Percentiles rank a stretch among this genome's conserved stretches.
Evolutionary conservation across 2,797 vertebrate species (phyloP).

Genomic region (Thalassophryne amazonica): DNA sequence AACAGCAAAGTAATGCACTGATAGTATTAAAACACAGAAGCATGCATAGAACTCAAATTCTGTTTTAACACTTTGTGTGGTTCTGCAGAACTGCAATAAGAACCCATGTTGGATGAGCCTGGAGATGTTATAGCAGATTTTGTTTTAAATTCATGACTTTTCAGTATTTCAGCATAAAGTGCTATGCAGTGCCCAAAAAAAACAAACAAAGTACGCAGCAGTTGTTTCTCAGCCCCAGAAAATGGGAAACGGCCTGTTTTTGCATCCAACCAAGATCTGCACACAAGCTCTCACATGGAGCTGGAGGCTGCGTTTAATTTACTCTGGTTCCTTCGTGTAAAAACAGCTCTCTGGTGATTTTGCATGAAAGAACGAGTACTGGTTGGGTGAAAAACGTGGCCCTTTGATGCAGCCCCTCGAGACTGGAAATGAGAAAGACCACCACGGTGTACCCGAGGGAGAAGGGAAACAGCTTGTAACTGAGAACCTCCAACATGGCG

Average conservation of each 20-base stretch:
- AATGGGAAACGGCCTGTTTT: conserved; percentile 83
- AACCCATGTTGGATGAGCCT: no score
- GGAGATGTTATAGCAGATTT: neutral
- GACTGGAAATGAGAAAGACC: conserved; percentile 79
- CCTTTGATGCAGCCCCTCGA: conserved; percentile 82
- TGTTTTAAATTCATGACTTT: conserved; percentile 10
- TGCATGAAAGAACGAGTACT: conserved; percentile 68
- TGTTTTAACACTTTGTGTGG: conserved; percentile 15
- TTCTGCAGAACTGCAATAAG: conserved; percentile 2
- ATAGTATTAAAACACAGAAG: conserved; percentile 46
- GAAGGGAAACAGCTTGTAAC: conserved; percentile 57
- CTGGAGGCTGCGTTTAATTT: conserved; percentile 43
- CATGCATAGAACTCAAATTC: conserved; percentile 62
- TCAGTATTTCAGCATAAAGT: conserved; percentile 55
- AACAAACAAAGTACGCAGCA: conserved; percentile 30
- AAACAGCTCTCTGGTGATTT: conserved; percentile 68
- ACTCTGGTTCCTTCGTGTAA: conserved; percentile 68
- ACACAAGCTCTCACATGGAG: conserved; percentile 27
- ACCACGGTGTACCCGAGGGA: conserved; percentile 35
- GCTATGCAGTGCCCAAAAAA: conserved; percentile 55
- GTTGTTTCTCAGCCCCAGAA: conserved; percentile 80
- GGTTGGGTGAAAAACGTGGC: conserved; percentile 81
- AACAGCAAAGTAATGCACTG: conserved; percentile 47
- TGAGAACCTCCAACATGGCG: conserved; percentile 1
- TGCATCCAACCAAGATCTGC: conserved; percentile 73